These are phyloP conservation scores for Harlomillsia oculata DNA, from an alignment of 1,140 invertebrate species.

Conservation along the genomic window DNA sequence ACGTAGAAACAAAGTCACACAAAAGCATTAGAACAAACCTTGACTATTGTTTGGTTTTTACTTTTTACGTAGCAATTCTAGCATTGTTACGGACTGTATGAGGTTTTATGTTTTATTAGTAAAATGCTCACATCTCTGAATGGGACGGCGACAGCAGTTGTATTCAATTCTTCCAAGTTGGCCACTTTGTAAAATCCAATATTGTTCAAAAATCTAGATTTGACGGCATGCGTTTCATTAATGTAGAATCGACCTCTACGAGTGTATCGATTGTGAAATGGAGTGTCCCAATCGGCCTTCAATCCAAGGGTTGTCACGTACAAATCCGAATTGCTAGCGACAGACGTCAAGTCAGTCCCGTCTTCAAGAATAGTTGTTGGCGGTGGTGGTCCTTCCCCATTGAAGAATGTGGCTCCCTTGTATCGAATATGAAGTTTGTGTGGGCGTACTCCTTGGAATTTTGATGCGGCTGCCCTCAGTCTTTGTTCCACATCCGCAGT, in stretches of 20 bases:
- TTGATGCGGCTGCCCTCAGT: conserved; percentile 12
- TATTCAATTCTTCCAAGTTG: conserved; percentile 22
- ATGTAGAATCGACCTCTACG: conserved; percentile 23
- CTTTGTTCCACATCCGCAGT: too few species aligned
- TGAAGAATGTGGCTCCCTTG: background rate
- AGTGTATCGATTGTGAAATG: conserved; percentile 27
- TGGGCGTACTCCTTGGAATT: too few species aligned
- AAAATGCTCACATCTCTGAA: conserved; percentile 24
- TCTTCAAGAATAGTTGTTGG: background rate
- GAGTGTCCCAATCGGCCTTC: conserved; percentile 25
- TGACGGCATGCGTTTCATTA: conserved; percentile 32
- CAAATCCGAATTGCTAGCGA: background rate
- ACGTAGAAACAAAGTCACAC: background rate
- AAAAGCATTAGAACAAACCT: background rate
- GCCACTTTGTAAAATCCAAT: conserved; percentile 31
- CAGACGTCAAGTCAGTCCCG: background rate
- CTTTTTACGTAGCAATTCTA: background rate
- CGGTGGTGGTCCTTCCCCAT: background rate
- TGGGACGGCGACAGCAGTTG: conserved; percentile 20
- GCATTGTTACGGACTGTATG: background rate
- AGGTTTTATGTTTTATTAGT: background rate
- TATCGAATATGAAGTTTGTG: background rate
- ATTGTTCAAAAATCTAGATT: conserved; percentile 26
- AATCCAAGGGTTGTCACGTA: conserved; percentile 26
- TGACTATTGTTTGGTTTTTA: background rate